These are phyloP conservation scores for Brienomyrus brachyistius DNA, from an alignment of 2,113 vertebrate genomes.

Conservation along the genomic window DNA sequence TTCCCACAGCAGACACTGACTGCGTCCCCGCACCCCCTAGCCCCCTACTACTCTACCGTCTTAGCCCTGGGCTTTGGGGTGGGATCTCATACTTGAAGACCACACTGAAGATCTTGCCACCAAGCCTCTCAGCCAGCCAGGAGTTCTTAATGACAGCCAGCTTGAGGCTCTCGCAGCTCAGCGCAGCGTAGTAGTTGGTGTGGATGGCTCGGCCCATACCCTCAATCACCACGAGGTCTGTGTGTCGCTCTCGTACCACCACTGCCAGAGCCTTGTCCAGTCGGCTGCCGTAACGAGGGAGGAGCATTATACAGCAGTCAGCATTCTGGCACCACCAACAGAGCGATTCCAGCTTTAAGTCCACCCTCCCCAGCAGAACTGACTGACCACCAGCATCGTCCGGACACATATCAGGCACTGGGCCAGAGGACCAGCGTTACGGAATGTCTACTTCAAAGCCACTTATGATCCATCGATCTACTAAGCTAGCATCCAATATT, in stretches of 20 bases:
- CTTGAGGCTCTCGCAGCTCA: slow-evolving; percentile 92
- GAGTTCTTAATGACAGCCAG: slow-evolving; percentile 94
- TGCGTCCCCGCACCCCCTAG: background rate
- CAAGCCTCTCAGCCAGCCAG: slow-evolving; percentile 92
- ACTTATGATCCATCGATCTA: background rate
- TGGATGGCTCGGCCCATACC: slow-evolving; percentile 97
- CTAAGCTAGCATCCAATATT: background rate
- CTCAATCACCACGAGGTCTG: slow-evolving; percentile 91
- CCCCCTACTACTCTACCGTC: background rate
- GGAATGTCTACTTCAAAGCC: background rate
- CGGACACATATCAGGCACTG: background rate
- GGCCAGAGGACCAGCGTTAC: background rate
- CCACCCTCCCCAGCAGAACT: background rate
- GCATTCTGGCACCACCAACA: background rate
- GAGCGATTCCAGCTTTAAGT: background rate
- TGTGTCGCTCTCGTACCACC: slow-evolving; percentile 75
- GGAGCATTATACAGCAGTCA: background rate
- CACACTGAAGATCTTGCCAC: slow-evolving; percentile 91
- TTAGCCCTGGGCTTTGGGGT: slow-evolving; percentile 38
- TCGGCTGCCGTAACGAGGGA: slow-evolving; percentile 60
- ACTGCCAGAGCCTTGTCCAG: slow-evolving; percentile 82
- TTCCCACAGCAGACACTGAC: slow-evolving; percentile 12
- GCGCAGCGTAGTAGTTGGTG: slow-evolving; percentile 84
- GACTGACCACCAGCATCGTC: background rate
- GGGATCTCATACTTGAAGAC: slow-evolving; percentile 97